Evolutionary conservation across 2,797 vertebrate species (phyloP).

Genomic region (Arrhamphus sclerolepis): DNA sequence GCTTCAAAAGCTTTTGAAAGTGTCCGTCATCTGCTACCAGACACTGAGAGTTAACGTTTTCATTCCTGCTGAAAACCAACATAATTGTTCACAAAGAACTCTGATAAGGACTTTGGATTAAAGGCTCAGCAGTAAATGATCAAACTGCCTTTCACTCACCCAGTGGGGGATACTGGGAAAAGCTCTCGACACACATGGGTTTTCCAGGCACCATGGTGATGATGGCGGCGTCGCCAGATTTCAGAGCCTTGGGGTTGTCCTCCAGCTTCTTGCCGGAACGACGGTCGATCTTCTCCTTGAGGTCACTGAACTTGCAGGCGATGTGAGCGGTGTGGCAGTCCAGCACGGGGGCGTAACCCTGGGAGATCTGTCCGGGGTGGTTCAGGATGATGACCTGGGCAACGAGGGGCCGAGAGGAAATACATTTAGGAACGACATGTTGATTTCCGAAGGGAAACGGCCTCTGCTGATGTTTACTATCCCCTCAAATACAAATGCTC

Average conservation of each 20-base stretch:
- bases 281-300: conserved; percentile 87
- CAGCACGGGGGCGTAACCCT: conserved; percentile 82
- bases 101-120: no score
- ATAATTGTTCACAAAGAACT: no score
- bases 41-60: no score
- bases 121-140: no score
- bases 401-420: no score
- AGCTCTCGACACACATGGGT: conserved; percentile 84
- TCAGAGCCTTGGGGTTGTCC: conserved; percentile 80
- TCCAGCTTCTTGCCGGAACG: conserved; percentile 85
- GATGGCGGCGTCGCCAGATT: conserved; percentile 81
- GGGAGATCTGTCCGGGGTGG: conserved; percentile 82
- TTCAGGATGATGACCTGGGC: conserved; percentile 84
- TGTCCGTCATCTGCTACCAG: no score
- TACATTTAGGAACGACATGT: no score
- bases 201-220: conserved; percentile 79
- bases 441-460: no score
- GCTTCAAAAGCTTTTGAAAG: no score
- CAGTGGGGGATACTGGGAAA: conserved; percentile 79
- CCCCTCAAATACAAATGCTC: no score
- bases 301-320: conserved; percentile 84
- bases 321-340: conserved; percentile 86
- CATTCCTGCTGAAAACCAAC: no score
- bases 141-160: conserved; percentile 61
- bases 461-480: no score